Conservation (phyloP, 2,888 invertebrate species). For the Hyposoter dolosus region DNA sequence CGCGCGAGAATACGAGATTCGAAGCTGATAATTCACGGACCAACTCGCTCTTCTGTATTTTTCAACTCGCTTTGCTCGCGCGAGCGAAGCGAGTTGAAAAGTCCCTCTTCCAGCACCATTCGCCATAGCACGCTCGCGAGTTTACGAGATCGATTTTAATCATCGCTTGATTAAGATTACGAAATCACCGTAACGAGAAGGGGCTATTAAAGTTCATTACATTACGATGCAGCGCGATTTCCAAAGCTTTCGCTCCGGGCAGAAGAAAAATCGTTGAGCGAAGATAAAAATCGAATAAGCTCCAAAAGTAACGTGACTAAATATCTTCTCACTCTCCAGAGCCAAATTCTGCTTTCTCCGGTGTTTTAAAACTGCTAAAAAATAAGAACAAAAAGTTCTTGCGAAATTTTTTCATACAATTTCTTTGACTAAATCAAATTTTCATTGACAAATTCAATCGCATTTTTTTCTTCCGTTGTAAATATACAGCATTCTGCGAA, state of each 20-base stretch:
- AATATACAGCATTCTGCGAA: neutral
- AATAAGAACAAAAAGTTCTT: neutral
- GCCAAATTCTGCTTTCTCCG: neutral
- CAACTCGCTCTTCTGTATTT: constrained; percentile 32
- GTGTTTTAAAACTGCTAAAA: neutral
- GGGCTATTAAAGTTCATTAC: constrained; percentile 70
- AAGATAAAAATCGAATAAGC: neutral
- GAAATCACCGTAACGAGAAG: constrained; percentile 75
- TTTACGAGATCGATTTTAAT: constrained; percentile 81
- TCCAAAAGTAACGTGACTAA: neutral
- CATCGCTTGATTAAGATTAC: constrained; percentile 79
- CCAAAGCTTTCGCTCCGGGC: constrained; percentile 19
- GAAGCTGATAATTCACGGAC: constrained; percentile 76
- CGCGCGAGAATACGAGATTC: constrained; percentile 80
- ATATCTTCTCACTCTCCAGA: neutral
- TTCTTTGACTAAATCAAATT: neutral
- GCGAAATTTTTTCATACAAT: neutral
- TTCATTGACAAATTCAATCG: constrained; percentile 4
- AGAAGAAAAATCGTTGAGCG: neutral
- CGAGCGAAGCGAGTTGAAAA: constrained; percentile 4
- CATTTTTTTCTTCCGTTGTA: neutral
- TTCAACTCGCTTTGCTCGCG: constrained; percentile 42
- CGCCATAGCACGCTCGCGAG: constrained; percentile 66
- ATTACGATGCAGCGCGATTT: constrained; percentile 72
- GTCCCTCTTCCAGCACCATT: constrained; percentile 14